Evolutionary conservation across 2,797 vertebrate species (phyloP).

Genomic region (Basileuterus tristriatus): DNA sequence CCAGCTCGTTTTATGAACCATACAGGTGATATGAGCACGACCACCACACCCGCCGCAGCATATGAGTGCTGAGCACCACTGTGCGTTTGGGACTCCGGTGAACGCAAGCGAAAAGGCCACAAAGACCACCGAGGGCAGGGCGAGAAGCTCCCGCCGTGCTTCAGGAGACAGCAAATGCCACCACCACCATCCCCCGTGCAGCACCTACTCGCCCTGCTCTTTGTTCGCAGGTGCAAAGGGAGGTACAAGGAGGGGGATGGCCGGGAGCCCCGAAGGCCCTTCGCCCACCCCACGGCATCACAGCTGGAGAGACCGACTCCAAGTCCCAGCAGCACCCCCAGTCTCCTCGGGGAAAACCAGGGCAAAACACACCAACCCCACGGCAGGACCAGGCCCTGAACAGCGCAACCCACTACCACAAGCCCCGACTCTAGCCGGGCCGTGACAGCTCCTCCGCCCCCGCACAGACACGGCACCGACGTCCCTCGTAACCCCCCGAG

Average conservation of each 20-base stretch:
- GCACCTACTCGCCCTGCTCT: background rate
- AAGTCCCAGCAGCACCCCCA: too few species aligned
- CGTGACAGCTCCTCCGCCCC: background rate
- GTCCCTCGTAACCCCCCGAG: background rate
- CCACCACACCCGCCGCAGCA: background rate
- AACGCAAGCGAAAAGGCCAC: background rate
- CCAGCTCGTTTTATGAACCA: background rate
- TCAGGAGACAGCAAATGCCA: background rate
- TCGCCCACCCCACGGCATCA: background rate
- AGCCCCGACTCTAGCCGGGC: background rate
- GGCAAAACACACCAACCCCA: background rate
- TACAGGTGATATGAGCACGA: rapidly evolving
- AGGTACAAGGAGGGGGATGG: rapidly evolving
- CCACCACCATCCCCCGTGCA: rapidly evolving
- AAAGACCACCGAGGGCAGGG: rapidly evolving
- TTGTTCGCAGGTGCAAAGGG: background rate
- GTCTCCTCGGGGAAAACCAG: rapidly evolving
- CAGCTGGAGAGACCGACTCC: rapidly evolving
- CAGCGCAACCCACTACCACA: background rate
- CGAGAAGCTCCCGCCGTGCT: background rate
- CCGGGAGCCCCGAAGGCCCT: background rate
- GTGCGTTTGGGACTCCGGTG: rapidly evolving
- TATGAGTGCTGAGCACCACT: background rate
- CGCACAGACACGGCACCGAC: background rate
- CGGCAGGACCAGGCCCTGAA: background rate